These are phyloP conservation scores for Nephotettix cincticeps DNA, from an alignment of 1,140 invertebrate genomes.

Conservation along the genomic window DNA sequence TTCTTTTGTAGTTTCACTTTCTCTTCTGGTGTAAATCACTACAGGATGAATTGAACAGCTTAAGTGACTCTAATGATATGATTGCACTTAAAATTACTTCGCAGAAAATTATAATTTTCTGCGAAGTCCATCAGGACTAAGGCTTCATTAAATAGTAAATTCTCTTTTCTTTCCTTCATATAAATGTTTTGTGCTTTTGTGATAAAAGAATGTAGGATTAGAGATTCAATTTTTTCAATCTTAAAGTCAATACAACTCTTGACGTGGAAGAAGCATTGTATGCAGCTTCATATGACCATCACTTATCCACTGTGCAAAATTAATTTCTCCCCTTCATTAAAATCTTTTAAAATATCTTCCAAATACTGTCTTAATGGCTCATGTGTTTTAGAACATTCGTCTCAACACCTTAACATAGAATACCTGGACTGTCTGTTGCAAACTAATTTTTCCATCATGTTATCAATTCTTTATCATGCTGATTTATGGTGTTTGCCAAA, in stretches of 20 bases:
- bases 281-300: neutral
- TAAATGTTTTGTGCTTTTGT: too few relatives aligned
- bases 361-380: neutral
- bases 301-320: neutral
- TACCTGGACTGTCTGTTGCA: neutral
- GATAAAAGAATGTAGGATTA: neutral
- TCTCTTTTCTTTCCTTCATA: too few relatives aligned
- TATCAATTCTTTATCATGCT: neutral
- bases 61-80: neutral
- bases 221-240: neutral
- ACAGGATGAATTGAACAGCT: neutral
- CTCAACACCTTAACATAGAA: neutral
- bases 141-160: too few relatives aligned
- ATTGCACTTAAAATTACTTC: neutral
- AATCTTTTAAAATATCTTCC: too few relatives aligned
- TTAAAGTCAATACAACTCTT: neutral
- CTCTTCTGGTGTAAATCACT: neutral
- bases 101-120: neutral
- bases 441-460: too few relatives aligned
- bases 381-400: neutral
- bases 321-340: neutral
- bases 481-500: neutral
- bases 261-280: neutral
- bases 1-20: neutral
- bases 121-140: too few relatives aligned